Percentiles rank a stretch among this genome's conserved stretches.
Evolutionary conservation across 1,140 invertebrate species (phyloP).

Genomic region (Drosophila equinoxialis): DNA sequence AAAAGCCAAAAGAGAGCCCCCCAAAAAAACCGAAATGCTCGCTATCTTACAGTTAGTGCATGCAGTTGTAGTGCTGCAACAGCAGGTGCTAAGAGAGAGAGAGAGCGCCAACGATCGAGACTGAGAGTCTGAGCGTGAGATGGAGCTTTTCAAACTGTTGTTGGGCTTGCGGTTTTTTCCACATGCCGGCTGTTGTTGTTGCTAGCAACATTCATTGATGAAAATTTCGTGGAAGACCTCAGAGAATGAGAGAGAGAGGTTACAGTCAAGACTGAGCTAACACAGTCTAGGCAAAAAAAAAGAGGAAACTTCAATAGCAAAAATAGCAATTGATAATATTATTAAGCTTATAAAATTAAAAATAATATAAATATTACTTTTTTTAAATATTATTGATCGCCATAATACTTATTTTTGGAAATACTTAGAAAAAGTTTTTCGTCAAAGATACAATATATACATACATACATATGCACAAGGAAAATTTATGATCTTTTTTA

Average conservation of each 20-base stretch:
- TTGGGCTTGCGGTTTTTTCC: constrained; percentile 43
- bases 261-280: neutral
- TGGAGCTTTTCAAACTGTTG: constrained; percentile 62
- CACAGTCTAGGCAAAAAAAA: constrained; percentile 51
- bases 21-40: constrained; percentile 21
- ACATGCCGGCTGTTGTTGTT: constrained; percentile 70
- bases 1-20: constrained; percentile 10
- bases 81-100: constrained; percentile 51
- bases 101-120: constrained; percentile 6
- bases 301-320: neutral
- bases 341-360: no score
- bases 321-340: neutral
- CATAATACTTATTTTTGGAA: no score
- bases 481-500: no score
- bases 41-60: no score
- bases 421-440: no score
- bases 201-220: constrained; percentile 68
- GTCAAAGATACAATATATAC: no score
- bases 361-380: no score
- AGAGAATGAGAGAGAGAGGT: constrained; percentile 16
- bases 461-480: no score
- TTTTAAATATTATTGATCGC: no score
- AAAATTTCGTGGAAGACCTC: constrained; percentile 47
- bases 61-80: constrained; percentile 36
- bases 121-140: constrained; percentile 16